Evolutionary conservation across 23 tunicate genomes (phyloP).

Genomic region (Ciona savignyi): DNA sequence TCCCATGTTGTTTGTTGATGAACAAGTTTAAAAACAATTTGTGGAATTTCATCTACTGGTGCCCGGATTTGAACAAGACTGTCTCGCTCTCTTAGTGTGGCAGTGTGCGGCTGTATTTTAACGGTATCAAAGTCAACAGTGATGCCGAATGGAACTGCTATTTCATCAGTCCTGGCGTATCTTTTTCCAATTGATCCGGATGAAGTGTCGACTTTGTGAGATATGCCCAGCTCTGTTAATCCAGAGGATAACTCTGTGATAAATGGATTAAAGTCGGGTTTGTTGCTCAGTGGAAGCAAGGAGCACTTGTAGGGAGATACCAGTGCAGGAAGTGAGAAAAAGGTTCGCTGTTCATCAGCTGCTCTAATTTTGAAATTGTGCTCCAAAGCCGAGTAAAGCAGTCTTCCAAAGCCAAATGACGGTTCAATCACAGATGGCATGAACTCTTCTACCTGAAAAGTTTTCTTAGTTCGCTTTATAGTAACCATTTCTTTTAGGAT

Average conservation of each 20-base stretch:
- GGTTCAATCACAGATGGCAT: conserved; percentile 95
- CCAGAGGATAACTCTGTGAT: conserved; percentile 25
- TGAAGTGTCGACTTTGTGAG: conserved; percentile 91
- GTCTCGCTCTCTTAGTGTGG: conserved; percentile 90
- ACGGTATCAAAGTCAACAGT: conserved; percentile 95
- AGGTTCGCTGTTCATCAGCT: conserved; percentile 82
- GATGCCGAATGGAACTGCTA: conserved; percentile 88
- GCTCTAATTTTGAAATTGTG: conserved; percentile 82
- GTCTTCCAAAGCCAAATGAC: conserved; percentile 89
- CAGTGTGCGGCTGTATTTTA: conserved; percentile 74
- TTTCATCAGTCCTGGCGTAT: conserved; percentile 94
- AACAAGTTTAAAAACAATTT: conserved; percentile 47
- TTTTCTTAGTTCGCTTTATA: conserved; percentile 47
- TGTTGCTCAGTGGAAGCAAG: conserved; percentile 85
- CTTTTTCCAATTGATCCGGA: conserved; percentile 93
- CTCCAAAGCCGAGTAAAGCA: conserved; percentile 76
- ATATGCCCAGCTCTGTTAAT: conserved; percentile 58
- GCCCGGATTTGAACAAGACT: conserved; percentile 83
- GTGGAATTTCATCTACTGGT: conserved; percentile 47
- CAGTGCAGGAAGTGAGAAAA: conserved; percentile 76
- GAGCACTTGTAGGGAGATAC: conserved; percentile 96
- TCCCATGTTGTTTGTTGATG: conserved; percentile 43
- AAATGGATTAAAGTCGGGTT: conserved; percentile 56
- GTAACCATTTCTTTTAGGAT: conserved; percentile 46
- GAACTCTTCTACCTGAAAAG: conserved; percentile 82